These are phyloP conservation scores for Condylostylus longicornis DNA, from an alignment of 1,140 invertebrate species.

Conservation along the genomic window DNA sequence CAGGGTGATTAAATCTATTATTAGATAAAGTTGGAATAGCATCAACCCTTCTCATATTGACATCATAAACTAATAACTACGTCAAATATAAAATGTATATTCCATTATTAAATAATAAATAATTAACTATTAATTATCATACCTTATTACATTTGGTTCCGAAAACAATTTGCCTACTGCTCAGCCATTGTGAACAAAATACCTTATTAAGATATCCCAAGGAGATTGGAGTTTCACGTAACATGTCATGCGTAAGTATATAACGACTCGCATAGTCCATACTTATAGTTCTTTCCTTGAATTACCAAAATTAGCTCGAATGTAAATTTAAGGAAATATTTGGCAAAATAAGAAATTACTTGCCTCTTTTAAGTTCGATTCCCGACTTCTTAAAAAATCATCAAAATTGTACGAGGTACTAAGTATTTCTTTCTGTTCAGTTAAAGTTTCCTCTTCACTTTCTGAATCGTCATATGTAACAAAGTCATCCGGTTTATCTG, in stretches of 20 bases:
- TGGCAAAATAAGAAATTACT: slow-evolving; percentile 8
- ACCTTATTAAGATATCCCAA: slow-evolving; percentile 87
- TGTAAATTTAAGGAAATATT: slow-evolving; percentile 1
- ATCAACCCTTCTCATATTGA: slow-evolving; percentile 59
- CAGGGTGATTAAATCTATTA: slow-evolving; percentile 32
- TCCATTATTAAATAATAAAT: no score
- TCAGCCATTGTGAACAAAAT: slow-evolving; percentile 92
- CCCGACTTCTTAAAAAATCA: slow-evolving; percentile 63
- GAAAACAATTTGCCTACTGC: slow-evolving; percentile 85
- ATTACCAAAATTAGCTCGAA: slow-evolving; percentile 6
- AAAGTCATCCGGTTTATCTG: slow-evolving; percentile 77
- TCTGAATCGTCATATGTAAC: slow-evolving; percentile 75
- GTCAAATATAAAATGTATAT: slow-evolving; percentile 16
- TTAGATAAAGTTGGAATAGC: slow-evolving; percentile 71
- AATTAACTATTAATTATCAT: slow-evolving; percentile 12
- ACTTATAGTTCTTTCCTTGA: slow-evolving; percentile 46
- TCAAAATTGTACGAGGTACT: slow-evolving; percentile 72
- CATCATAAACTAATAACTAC: slow-evolving; percentile 70
- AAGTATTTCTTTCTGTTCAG: slow-evolving; percentile 52
- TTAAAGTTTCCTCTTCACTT: slow-evolving; percentile 59
- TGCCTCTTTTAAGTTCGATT: slow-evolving; percentile 53
- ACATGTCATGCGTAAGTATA: slow-evolving; percentile 75
- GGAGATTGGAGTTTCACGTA: slow-evolving; percentile 66
- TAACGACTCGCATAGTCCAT: slow-evolving; percentile 67
- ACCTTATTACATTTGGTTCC: slow-evolving; percentile 95